phyloP scores from a whole-genome alignment of 37 sponge, comb jelly and placozoan genomes.

The Chondrosia reniformis region DNA sequence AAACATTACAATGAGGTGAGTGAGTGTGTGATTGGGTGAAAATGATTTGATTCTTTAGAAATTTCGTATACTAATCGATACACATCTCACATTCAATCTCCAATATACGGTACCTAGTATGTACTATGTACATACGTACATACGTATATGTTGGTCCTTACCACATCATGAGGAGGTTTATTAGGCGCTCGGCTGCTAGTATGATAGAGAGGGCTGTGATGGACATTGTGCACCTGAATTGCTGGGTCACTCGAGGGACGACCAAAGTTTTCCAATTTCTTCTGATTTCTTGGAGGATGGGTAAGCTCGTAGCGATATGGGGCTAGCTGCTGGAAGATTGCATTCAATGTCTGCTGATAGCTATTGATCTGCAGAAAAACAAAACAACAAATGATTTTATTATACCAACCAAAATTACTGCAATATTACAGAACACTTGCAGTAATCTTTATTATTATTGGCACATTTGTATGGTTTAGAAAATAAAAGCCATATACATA shows the following conservation, averaged over 20 bases:
- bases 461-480: too few relatives aligned
- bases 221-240: neutral
- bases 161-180: neutral
- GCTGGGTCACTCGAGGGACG: conserved; percentile 13
- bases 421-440: too few relatives aligned
- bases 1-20: too few relatives aligned
- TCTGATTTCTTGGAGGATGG: neutral
- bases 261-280: conserved; percentile 4
- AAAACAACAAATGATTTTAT: neutral
- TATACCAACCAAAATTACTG: too few relatives aligned
- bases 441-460: too few relatives aligned
- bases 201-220: neutral
- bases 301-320: neutral
- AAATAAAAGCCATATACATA: too few relatives aligned
- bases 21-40: too few relatives aligned
- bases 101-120: neutral
- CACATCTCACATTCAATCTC: conserved; percentile 3
- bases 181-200: neutral
- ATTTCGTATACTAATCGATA: neutral
- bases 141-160: neutral
- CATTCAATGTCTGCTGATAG: neutral
- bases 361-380: neutral
- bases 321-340: neutral
- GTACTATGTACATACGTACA: neutral
- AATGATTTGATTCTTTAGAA: too few relatives aligned